phyloP scores from a whole-genome alignment of 2,888 invertebrate species.

The Lasius fuliginosus region DNA sequence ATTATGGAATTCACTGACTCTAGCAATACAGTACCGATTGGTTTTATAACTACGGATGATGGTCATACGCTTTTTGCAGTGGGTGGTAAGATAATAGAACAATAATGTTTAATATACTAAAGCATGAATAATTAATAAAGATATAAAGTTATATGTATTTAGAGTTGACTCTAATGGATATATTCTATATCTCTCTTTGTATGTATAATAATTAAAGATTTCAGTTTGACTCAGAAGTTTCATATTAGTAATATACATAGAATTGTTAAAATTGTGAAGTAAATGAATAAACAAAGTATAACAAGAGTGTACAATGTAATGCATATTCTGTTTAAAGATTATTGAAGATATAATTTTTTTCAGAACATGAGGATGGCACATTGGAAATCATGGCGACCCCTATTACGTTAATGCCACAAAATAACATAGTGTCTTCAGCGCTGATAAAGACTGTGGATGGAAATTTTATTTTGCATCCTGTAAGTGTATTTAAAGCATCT shows the following conservation, averaged over 20 bases:
- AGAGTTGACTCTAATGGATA: neutral
- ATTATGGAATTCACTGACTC: slow-evolving; percentile 57
- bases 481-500: slow-evolving; percentile 50
- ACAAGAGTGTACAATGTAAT: neutral
- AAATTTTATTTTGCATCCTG: slow-evolving; percentile 69
- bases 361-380: slow-evolving; percentile 78
- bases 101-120: neutral
- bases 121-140: neutral
- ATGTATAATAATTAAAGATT: neutral
- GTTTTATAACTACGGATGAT: slow-evolving; percentile 82
- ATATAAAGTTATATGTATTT: neutral
- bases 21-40: slow-evolving; percentile 73
- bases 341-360: slow-evolving; percentile 47
- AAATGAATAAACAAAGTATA: neutral
- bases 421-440: slow-evolving; percentile 59
- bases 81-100: slow-evolving; percentile 70
- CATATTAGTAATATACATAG: neutral
- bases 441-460: slow-evolving; percentile 70
- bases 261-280: neutral
- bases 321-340: neutral
- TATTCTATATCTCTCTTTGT: neutral
- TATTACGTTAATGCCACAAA: slow-evolving; percentile 78
- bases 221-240: neutral
- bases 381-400: slow-evolving; percentile 80
- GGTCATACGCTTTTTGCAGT: slow-evolving; percentile 80